Base-by-base conservation (phyloP, 2,113 vertebrate species). In the Nibea coibor region DNA sequence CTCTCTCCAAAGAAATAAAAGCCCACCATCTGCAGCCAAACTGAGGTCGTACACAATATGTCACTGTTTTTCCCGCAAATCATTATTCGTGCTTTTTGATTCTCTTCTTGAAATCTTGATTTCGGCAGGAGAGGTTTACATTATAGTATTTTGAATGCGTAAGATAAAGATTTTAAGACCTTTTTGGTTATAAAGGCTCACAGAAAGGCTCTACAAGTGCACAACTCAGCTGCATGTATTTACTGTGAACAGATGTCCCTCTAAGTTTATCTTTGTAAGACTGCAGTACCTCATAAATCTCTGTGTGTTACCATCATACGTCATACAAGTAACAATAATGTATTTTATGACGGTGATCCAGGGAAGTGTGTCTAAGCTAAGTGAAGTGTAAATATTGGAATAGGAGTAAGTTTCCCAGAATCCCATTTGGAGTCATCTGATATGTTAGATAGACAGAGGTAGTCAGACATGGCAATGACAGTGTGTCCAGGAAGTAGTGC, bases 31-130 rank as follows among this genome's bases (percentile, higher is more conserved):
- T 65, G 20, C 43, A 76, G 62, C 65, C 66, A 35, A 63, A 72
- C 71, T 22, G 35, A 58, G 47, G n/a, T 54, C 51, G 56, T 54
- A 8, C 72, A 84, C 51, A 81, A 82, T 86, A 89, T 82, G 59
- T 74, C 80, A 82, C 54, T 72, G 64, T 78, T 78, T 78, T 54
- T 14, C 4, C 24, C 28, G 72, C 6, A 61, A 82, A 78, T 59
- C 58, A 73, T 59, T 65, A 57, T 64, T 69, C 76, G 85, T 39
- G 35, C 35, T 39, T 39, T 39, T 81, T 89, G 72, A 87, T 81
- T 62, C 61, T 68, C 70, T 72, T 72, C 24, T 31, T 31, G 31
- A 66, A 72, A 82, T 72, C 58, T 69, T 74, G 59, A 75, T 86
- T 83, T 89, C 61, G 76, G 74, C 8, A 11, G 31, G 47, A 57